Evolutionary conservation across 1,140 invertebrate genomes (phyloP).

Genomic region (Hycleus cichorii): DNA sequence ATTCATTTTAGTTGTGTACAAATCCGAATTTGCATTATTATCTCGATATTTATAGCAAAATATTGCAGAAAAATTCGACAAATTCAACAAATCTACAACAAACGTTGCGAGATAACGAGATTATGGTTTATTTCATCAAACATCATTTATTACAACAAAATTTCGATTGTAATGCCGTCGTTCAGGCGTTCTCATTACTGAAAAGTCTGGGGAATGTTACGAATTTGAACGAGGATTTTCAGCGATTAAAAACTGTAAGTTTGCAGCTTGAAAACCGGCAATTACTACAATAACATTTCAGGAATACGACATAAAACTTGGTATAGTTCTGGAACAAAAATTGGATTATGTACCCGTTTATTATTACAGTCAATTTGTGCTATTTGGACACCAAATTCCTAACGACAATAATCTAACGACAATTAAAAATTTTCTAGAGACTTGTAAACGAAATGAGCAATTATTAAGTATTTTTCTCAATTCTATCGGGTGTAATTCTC

Average conservation of each 20-base stretch:
- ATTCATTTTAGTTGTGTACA: not conserved
- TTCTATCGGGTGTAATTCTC: not conserved
- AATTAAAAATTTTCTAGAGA: not conserved
- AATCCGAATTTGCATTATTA: conserved; percentile 5
- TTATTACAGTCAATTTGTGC: conserved; percentile 1
- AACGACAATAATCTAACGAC: not conserved
- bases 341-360: not conserved
- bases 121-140: conserved; percentile 8
- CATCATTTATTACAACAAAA: conserved; percentile 5
- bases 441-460: not conserved
- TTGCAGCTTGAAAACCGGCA: not conserved
- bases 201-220: conserved; percentile 5
- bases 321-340: not conserved
- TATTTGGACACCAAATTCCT: not conserved
- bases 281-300: not conserved
- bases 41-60: conserved; percentile 9
- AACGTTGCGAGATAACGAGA: conserved; percentile 1
- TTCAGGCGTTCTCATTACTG: conserved; percentile 2
- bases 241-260: not conserved
- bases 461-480: conserved; percentile 1
- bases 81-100: not conserved
- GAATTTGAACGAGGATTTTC: conserved; percentile 1
- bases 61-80: not conserved
- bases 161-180: not conserved
- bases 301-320: conserved; percentile 5